Conservation (phyloP, 2,113 vertebrate genomes). For the Mus musculus region DNA sequence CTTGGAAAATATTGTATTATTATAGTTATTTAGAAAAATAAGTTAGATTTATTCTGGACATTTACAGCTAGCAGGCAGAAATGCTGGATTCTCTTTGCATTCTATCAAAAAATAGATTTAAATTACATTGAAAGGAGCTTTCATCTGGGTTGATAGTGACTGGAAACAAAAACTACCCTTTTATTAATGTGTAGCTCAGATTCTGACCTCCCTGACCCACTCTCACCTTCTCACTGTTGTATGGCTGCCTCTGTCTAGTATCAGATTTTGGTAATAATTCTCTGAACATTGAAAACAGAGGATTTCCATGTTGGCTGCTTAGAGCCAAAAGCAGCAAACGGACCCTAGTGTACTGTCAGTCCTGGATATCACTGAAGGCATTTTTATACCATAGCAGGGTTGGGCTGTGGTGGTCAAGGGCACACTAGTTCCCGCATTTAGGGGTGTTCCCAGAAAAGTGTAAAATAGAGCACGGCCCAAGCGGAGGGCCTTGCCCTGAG, state of each 20-base stretch:
- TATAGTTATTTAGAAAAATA: conserved; percentile 35
- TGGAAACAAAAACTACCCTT: conserved; percentile 16
- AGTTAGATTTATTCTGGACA: conserved; percentile 33
- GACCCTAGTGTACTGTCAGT: not conserved
- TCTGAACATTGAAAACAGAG: not conserved
- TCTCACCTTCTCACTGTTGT: not conserved
- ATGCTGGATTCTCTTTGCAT: conserved; percentile 54
- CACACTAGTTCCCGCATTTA: not conserved
- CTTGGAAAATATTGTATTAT: conserved; percentile 49
- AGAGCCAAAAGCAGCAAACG: not conserved
- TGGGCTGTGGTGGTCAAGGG: not conserved
- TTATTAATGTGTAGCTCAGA: conserved; percentile 36
- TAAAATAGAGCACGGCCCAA: not conserved
- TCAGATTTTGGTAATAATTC: not conserved
- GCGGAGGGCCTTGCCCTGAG: not conserved
- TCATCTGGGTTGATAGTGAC: not conserved
- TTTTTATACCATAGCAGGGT: not conserved
- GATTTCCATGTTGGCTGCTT: not conserved
- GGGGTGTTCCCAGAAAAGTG: not conserved
- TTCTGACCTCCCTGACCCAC: not conserved
- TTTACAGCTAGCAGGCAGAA: not conserved
- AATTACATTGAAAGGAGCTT: conserved; percentile 33
- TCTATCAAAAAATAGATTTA: conserved; percentile 46
- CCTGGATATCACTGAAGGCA: not conserved
- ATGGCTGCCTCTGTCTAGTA: conserved; percentile 45